Evolutionary conservation across 1,140 invertebrate genomes (phyloP).

Genomic region (Galendromus occidentalis): DNA sequence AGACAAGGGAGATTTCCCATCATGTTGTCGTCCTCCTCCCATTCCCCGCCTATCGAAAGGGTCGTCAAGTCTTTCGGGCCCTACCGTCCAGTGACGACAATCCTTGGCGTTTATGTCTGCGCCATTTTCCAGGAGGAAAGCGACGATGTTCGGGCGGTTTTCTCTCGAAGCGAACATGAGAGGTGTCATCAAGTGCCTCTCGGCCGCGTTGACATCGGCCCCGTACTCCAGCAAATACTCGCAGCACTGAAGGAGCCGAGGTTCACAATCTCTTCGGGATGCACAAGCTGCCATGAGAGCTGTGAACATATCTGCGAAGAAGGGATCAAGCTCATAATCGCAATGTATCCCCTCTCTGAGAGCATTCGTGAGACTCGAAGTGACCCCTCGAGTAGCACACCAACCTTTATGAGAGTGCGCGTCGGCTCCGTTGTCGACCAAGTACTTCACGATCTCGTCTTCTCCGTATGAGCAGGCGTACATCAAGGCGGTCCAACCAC

Average conservation of each 20-base stretch:
- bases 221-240: slow-evolving; percentile 27
- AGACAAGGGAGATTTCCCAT: no score
- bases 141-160: slow-evolving; percentile 22
- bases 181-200: slow-evolving; percentile 29
- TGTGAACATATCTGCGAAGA: slow-evolving; percentile 29
- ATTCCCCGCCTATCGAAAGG: no score
- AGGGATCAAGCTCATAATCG: not conserved
- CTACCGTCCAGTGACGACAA: slow-evolving; percentile 26
- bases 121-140: slow-evolving; percentile 23
- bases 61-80: no score
- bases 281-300: slow-evolving; percentile 35
- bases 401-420: slow-evolving; percentile 31
- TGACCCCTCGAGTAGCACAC: not conserved
- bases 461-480: slow-evolving; percentile 30
- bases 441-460: slow-evolving; percentile 25
- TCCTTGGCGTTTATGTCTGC: slow-evolving; percentile 27
- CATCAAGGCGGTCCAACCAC: slow-evolving; percentile 33
- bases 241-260: slow-evolving; percentile 28
- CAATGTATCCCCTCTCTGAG: not conserved
- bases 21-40: no score
- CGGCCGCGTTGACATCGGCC: slow-evolving; percentile 29
- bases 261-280: slow-evolving; percentile 24
- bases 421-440: slow-evolving; percentile 30
- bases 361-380: not conserved
- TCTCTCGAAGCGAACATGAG: slow-evolving; percentile 27